Base-by-base conservation (phyloP, 2,113 vertebrate genomes). In the Hepsetus odoe region DNA sequence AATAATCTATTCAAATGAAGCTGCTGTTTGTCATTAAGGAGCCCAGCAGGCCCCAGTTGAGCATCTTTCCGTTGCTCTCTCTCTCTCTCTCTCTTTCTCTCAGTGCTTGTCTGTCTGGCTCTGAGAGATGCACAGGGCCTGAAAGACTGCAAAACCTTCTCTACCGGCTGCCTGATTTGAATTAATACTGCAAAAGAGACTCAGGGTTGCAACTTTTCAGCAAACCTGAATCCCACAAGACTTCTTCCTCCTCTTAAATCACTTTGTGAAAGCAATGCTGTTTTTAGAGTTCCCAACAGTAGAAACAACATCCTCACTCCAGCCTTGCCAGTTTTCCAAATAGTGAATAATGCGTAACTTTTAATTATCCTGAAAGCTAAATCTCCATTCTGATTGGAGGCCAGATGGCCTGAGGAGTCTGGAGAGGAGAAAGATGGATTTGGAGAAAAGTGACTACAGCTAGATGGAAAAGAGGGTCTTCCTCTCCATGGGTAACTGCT, bases 1-100 rank as follows among this genome's bases (percentile, higher is more conserved):
- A 74, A 79, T 83, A 74, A 80, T 83, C 74, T 72, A 49, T 67
- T 67, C 58, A 65, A 72, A 67, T 61, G 24, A 76, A 67, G 49
- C 49, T 30, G 40, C 49, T 67, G 72, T 83, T 79, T 80, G 73
- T 68, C 66, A 76, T 18, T 6, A 20, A 67, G 69, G 56, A 49
- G 46, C 24, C 28, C 65, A 59, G 0, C 16, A 8, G 38, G 33
- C 12, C 32, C 40, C 66, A 74, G 65, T 75, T 40, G 59, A 71
- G 44, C 53, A 22, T 10, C 20, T 2, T 14, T 12, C 10, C 30
- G 44, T 28, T 24, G 30, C 13, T 28, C 33, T 40, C 22, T 20
- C 35, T 30, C 14, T 61, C 32, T 2, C 30, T 59, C 49, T 66
- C 53, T 35, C 20, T 49, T 16, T 53, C 49, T n/a, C 14, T 22